Evolutionary conservation across 2,888 invertebrate species (phyloP), one percentile per base, ranked within the genome.

Genomic region (Geophilus truncorum): DNA sequence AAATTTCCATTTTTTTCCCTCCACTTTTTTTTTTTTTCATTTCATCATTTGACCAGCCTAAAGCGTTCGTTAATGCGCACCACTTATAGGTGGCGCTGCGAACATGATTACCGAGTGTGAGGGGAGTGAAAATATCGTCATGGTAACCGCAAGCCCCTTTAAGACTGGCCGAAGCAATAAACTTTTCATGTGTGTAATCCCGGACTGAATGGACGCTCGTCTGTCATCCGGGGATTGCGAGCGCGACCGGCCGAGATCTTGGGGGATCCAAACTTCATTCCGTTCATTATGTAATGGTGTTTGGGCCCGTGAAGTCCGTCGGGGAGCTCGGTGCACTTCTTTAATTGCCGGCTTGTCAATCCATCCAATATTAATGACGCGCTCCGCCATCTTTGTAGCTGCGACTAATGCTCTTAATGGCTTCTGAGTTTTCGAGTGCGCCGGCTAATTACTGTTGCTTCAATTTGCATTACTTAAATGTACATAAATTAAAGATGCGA

Each of bases 141-240:
- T 76, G 76, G 76, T 4, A 76, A 76, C 76, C 76, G 1, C 76
- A 34, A 76, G 4, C 76, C 76, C 32, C 76, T 76, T 51, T 51
- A 51, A 51, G 51, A 51, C 51, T 51, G 51, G 51, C 57, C 57
- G 12, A 23, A 25, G 28, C 79, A 79, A 79, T 79, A 79, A 79
- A 79, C 40, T 57, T 79, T 79, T 79, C 32, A 79, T 79, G 79
- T 78, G 45, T 57, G 78, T 78, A 78, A 78, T 78, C 78, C 36
- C 57, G 21, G 21, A 10, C 78, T 25, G 78, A 78, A 78, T 78
- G 78, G 78, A 25, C 76, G 34, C 32, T 76, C 32, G 76, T 28
- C 34, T 18, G 76, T 23, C 78, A 57, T 57, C 18, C 57, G 12
- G 57, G 57, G 57, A 57, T 57, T 57, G 57, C 21, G 21, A 57